phyloP scores from a whole-genome alignment of 2,888 invertebrate genomes.

The Masnerella sp. region DNA sequence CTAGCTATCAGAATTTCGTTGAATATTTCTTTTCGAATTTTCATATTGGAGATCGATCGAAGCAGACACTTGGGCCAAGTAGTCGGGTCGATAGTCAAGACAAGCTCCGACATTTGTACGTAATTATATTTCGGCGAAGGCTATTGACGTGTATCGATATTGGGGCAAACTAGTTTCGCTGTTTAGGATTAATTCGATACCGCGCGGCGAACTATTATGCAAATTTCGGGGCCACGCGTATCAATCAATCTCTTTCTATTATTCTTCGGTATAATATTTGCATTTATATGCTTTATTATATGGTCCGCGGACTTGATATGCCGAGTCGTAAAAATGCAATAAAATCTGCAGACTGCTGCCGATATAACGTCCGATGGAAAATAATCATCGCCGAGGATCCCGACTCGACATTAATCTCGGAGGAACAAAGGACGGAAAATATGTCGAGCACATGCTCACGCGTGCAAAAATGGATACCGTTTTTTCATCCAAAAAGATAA shows the following conservation, averaged over 20 bases:
- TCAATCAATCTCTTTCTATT: slow-evolving; percentile 36
- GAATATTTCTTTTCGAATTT: too few relatives aligned
- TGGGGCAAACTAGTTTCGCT: slow-evolving; percentile 30
- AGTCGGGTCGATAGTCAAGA: slow-evolving; percentile 13
- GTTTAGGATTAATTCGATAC: slow-evolving; percentile 25
- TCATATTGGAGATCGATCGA: too few relatives aligned
- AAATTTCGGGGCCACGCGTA: slow-evolving; percentile 5
- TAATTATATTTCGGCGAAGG: slow-evolving; percentile 28
- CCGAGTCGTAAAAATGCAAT: slow-evolving; percentile 35
- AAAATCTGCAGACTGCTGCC: slow-evolving; percentile 11
- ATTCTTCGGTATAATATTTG: slow-evolving; percentile 42
- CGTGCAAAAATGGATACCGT: too few relatives aligned
- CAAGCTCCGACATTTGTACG: slow-evolving; percentile 24
- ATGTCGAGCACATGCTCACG: background rate
- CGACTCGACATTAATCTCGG: slow-evolving; percentile 13
- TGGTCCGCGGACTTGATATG: slow-evolving; percentile 15
- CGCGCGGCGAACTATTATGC: slow-evolving; percentile 20
- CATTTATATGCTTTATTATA: slow-evolving; percentile 42
- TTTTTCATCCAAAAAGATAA: too few relatives aligned
- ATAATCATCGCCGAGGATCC: slow-evolving; percentile 24
- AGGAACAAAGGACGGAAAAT: slow-evolving; percentile 9
- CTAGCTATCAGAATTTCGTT: too few relatives aligned
- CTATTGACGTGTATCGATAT: slow-evolving; percentile 26
- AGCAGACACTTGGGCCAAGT: slow-evolving; percentile 8
- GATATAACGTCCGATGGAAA: slow-evolving; percentile 22